These are phyloP conservation scores for Mesodorylaimus sp. DNA, from an alignment of 2,888 invertebrate genomes.

Conservation along the genomic window DNA sequence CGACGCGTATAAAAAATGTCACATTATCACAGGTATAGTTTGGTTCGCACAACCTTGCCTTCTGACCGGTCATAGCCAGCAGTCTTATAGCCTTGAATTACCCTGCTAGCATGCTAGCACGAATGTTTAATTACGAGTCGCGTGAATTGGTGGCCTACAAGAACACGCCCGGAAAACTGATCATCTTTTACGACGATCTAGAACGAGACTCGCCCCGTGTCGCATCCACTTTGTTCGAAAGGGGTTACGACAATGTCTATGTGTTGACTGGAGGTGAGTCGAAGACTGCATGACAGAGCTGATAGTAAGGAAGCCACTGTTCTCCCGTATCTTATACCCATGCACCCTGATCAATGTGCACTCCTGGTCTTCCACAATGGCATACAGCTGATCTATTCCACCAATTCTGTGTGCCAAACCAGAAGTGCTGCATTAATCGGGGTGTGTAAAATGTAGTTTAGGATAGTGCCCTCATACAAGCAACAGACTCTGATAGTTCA, in stretches of 20 bases:
- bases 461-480: too few relatives aligned
- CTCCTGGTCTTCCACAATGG: not conserved
- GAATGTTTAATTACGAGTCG: conserved; percentile 34
- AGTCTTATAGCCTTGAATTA: conserved; percentile 32
- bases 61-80: not conserved
- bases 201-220: conserved; percentile 32
- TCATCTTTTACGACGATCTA: conserved; percentile 37
- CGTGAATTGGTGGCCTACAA: conserved; percentile 34
- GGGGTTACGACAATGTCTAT: conserved; percentile 38
- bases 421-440: not conserved
- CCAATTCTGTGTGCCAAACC: too few relatives aligned
- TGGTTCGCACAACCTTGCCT: not conserved
- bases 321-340: too few relatives aligned
- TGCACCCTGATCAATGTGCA: too few relatives aligned
- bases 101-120: conserved; percentile 32
- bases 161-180: conserved; percentile 34
- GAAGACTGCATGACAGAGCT: conserved; percentile 13
- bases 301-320: too few relatives aligned
- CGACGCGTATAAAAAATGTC: conserved; percentile 31
- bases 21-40: conserved; percentile 32
- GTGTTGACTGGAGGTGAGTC: conserved; percentile 36
- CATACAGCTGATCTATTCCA: not conserved
- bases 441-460: not conserved
- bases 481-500: too few relatives aligned
- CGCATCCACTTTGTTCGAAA: conserved; percentile 34